A percentile compares a stretch with the other conserved stretches of the same genome.
Conservation (phyloP, 2,797 vertebrate species). For the Zalophus californianus region DNA sequence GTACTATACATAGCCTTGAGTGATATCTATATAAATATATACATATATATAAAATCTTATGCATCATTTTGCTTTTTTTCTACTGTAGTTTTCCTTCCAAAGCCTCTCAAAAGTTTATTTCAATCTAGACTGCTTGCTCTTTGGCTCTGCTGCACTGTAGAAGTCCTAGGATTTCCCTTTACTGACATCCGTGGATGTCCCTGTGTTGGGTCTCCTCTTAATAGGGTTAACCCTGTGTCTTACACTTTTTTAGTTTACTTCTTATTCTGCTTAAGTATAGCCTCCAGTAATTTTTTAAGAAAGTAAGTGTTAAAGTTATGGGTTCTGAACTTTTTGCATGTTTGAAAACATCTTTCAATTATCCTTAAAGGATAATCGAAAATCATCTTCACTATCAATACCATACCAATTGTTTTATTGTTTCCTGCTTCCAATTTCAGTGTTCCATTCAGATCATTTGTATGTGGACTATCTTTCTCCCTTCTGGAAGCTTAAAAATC, state of each 20-base stretch:
- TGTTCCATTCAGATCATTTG: neutral
- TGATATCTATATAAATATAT: neutral
- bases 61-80: neutral
- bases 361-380: too few relatives aligned
- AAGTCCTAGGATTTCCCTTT: neutral
- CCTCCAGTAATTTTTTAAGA: neutral
- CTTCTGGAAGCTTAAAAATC: neutral
- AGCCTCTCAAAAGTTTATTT: neutral
- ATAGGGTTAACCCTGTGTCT: neutral
- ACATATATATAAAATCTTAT: rapidly evolving
- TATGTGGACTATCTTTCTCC: neutral
- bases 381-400: neutral
- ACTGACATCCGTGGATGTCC: neutral
- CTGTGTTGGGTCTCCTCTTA: neutral
- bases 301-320: neutral
- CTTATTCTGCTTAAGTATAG: neutral
- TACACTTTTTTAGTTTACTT: neutral
- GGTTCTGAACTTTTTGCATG: neutral
- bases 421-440: neutral
- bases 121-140: neutral
- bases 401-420: neutral
- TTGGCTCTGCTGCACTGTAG: rapidly evolving
- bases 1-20: neutral
- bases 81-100: neutral
- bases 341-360: neutral